Percentiles rank a stretch among this genome's conserved stretches.
Evolutionary conservation across 2,888 invertebrate species (phyloP).

Genomic region (Philopedon plagiatum): DNA sequence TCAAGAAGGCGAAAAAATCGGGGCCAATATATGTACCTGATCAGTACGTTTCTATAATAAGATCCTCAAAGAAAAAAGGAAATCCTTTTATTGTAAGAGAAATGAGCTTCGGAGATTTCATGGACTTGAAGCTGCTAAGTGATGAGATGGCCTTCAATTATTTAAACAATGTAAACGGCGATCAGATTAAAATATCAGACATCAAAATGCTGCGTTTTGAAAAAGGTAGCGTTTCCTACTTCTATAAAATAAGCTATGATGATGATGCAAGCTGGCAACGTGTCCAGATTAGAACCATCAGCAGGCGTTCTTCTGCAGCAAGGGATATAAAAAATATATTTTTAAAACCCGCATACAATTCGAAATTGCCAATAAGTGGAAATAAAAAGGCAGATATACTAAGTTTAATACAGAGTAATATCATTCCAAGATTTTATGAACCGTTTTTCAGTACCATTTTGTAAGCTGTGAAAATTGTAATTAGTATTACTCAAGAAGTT

Average conservation of each 20-base stretch:
- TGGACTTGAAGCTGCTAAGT: conserved; percentile 33
- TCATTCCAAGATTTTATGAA: too few relatives aligned
- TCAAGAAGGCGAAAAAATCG: conserved; percentile 21
- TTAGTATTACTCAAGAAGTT: too few relatives aligned
- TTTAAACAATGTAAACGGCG: neutral
- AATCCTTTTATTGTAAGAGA: conserved; percentile 33
- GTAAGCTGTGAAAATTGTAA: too few relatives aligned
- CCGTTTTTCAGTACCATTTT: too few relatives aligned
- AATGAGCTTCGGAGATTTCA: conserved; percentile 32
- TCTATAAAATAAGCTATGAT: conserved; percentile 9
- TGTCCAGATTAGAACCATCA: too few relatives aligned
- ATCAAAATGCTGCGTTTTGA: conserved; percentile 7
- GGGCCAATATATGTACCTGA: conserved; percentile 38
- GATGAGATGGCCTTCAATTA: conserved; percentile 28
- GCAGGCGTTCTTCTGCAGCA: too few relatives aligned
- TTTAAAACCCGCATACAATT: too few relatives aligned
- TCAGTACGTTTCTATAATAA: conserved; percentile 30
- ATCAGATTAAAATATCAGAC: neutral
- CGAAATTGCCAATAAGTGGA: too few relatives aligned
- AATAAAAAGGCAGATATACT: too few relatives aligned
- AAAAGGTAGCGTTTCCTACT: neutral
- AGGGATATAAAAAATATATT: too few relatives aligned
- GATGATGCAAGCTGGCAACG: too few relatives aligned
- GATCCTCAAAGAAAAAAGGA: conserved; percentile 33
- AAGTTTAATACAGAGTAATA: too few relatives aligned